These are phyloP conservation scores for Amblyjoppa fuscipennis DNA, from an alignment of 2,888 invertebrate genomes.

Conservation along the genomic window DNA sequence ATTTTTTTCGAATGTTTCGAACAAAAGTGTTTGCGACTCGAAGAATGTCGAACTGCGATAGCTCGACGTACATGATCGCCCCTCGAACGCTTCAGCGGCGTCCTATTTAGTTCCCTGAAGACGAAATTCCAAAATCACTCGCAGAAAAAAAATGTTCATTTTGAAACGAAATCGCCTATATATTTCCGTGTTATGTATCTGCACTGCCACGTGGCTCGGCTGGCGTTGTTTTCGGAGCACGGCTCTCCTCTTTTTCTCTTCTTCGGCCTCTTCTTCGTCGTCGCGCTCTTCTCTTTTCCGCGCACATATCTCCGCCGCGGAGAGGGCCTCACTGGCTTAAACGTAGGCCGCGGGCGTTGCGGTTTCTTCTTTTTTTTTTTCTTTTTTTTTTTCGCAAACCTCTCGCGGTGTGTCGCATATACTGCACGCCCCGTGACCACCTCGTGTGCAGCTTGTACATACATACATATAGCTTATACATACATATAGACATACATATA, in stretches of 20 bases:
- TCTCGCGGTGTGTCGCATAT: constrained; percentile 25
- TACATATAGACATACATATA: background rate
- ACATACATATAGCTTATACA: too few species aligned
- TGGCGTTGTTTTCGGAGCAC: constrained; percentile 62
- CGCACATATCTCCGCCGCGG: constrained; percentile 40
- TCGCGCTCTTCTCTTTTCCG: constrained; percentile 33
- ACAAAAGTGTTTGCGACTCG: too few species aligned
- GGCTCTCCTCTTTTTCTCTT: constrained; percentile 45
- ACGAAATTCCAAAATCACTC: too few species aligned
- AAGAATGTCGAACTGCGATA: too few species aligned
- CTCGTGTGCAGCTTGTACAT: background rate
- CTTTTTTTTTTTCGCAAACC: constrained; percentile 27
- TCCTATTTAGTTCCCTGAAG: too few species aligned
- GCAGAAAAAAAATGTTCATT: background rate
- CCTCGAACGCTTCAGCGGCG: too few species aligned
- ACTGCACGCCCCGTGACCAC: background rate
- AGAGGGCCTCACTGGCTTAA: constrained; percentile 37
- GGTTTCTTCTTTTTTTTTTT: constrained; percentile 41
- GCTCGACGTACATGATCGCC: too few species aligned
- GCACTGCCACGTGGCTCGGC: constrained; percentile 63
- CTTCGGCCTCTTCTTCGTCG: constrained; percentile 7
- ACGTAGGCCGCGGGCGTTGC: constrained; percentile 51
- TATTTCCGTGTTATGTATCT: constrained; percentile 54
- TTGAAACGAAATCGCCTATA: constrained; percentile 28
- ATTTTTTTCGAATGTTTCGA: too few species aligned